A percentile compares a stretch with the other conserved stretches of the same genome.
Evolutionary conservation across 2,888 invertebrate genomes (phyloP).

Genomic region (Agrotis puta): DNA sequence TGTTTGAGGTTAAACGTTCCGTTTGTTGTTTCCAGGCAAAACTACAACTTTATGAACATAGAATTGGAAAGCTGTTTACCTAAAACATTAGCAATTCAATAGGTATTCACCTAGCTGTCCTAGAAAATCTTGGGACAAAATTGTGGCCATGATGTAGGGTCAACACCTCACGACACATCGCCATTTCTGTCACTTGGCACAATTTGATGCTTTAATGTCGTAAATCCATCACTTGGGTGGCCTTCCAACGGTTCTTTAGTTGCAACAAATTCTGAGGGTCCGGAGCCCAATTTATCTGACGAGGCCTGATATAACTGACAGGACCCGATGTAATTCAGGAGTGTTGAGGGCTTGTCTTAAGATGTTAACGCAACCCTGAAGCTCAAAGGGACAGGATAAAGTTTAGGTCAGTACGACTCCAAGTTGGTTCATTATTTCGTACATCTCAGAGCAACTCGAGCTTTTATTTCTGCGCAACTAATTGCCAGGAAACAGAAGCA

Average conservation of each 20-base stretch:
- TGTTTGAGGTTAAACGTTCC: slow-evolving; percentile 28
- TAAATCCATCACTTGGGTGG: not conserved
- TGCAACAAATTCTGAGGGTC: not conserved
- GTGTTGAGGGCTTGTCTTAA: no score
- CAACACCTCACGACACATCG: not conserved
- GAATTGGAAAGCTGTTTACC: slow-evolving; percentile 31
- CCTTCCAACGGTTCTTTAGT: not conserved
- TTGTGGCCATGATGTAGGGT: not conserved
- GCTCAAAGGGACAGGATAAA: no score
- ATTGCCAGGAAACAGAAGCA: slow-evolving; percentile 15
- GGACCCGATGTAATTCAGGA: no score
- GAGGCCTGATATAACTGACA: no score
- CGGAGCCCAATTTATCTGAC: no score
- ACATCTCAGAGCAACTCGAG: not conserved
- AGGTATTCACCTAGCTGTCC: slow-evolving; percentile 17
- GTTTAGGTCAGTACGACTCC: no score
- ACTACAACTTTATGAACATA: slow-evolving; percentile 19
- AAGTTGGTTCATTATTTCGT: not conserved
- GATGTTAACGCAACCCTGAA: no score
- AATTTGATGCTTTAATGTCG: not conserved
- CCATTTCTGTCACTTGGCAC: not conserved
- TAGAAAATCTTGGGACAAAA: slow-evolving; percentile 6
- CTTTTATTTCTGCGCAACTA: not conserved
- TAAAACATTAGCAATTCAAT: slow-evolving; percentile 37
- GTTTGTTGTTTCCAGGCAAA: slow-evolving; percentile 5